Percentiles rank a stretch among this genome's conserved stretches.
Conservation (phyloP, 2,113 vertebrate genomes). For the Hydrochoerus hydrochaeris region DNA sequence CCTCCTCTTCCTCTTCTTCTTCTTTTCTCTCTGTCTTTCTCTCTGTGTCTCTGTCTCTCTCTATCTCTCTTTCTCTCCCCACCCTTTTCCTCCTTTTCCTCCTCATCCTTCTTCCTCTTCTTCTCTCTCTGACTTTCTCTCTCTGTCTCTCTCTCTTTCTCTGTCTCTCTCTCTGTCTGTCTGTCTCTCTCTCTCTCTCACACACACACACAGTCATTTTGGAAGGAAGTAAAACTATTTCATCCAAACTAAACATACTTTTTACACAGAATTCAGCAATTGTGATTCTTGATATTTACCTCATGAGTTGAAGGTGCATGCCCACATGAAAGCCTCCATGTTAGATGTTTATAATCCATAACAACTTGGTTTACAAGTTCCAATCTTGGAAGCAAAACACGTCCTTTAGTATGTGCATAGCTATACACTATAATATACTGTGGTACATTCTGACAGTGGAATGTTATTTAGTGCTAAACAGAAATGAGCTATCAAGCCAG, state of each 20-base stretch:
- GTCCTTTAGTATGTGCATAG: neutral
- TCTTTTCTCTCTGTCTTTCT: neutral
- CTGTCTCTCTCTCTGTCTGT: accelerated
- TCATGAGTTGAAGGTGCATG: neutral
- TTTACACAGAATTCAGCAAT: neutral
- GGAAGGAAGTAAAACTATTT: neutral
- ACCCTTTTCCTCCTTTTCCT: too few relatives aligned
- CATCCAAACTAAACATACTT: neutral
- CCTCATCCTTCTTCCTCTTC: accelerated
- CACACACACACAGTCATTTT: neutral
- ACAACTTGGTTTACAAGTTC: neutral
- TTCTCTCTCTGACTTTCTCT: accelerated
- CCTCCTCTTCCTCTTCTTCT: neutral
- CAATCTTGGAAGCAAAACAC: neutral
- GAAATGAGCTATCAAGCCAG: neutral
- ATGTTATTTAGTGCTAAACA: neutral
- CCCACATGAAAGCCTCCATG: neutral
- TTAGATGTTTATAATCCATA: neutral
- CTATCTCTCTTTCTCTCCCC: neutral
- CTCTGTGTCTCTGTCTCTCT: accelerated
- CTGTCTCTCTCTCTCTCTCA: neutral
- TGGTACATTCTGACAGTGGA: neutral
- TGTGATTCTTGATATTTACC: neutral
- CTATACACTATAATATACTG: neutral
- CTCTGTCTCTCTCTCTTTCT: neutral